A percentile compares a stretch with the other conserved stretches of the same genome.
phyloP scores from a whole-genome alignment of 2,113 vertebrate genomes.

The Pseudopipra pipra region DNA sequence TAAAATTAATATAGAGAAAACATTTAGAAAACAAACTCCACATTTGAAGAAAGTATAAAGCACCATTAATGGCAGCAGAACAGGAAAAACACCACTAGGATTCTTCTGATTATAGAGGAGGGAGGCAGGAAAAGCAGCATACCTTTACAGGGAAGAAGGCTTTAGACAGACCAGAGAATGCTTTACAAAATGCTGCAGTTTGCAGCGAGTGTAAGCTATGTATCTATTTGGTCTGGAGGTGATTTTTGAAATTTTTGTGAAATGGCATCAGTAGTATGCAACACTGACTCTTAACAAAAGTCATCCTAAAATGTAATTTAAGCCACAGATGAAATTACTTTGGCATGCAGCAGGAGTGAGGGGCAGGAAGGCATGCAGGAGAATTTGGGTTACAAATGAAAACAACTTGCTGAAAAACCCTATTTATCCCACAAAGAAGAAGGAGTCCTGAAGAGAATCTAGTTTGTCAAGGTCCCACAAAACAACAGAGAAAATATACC shows the following conservation, averaged over 20 bases:
- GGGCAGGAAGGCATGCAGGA: not conserved
- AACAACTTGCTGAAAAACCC: not conserved
- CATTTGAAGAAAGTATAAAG: not conserved
- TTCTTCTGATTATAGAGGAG: not conserved
- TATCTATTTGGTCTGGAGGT: not conserved
- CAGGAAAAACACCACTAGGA: not conserved
- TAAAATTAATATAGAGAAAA: not conserved
- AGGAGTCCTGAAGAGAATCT: not conserved
- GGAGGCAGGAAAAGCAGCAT: not conserved
- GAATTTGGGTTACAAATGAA: not conserved
- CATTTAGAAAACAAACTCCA: not conserved
- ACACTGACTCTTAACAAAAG: not conserved
- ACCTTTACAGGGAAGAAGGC: not conserved
- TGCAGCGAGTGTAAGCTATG: not conserved
- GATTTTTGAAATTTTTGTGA: not conserved
- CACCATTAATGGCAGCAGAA: not conserved
- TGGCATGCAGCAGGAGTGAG: not conserved
- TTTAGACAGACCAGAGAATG: not conserved
- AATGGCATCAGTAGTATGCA: not conserved
- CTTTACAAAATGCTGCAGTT: not conserved
- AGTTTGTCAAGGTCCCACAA: not conserved
- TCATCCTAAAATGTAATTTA: not conserved
- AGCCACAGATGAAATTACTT: not conserved
- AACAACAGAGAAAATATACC: not conserved
- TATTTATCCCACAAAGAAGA: not conserved